These are phyloP conservation scores for Drosophila hydei DNA, from an alignment of 1,140 invertebrate species.

Conservation along the genomic window DNA sequence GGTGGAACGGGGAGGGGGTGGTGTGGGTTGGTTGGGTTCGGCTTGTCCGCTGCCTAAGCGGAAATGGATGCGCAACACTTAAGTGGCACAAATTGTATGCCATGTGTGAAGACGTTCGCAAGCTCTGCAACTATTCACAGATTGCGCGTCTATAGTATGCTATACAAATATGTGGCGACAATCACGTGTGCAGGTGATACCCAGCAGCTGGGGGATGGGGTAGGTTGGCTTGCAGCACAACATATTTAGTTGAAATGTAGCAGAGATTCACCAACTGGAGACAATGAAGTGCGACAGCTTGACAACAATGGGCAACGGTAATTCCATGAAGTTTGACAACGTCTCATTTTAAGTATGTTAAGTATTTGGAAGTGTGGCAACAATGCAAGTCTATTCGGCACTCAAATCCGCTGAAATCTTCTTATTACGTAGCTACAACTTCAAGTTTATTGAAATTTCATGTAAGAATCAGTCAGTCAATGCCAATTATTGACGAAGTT, in stretches of 20 bases:
- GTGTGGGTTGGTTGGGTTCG: neutral
- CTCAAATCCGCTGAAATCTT: neutral
- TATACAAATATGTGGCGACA: neutral
- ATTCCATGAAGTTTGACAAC: neutral
- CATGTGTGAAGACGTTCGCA: conserved; percentile 53
- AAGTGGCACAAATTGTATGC: conserved; percentile 78
- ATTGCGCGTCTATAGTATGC: conserved; percentile 1
- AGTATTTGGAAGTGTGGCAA: neutral
- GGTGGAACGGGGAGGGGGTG: neutral
- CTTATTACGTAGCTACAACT: no score
- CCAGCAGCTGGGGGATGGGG: neutral
- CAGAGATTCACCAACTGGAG: conserved; percentile 15
- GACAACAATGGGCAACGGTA: no score
- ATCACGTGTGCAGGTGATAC: conserved; percentile 33
- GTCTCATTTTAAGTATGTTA: neutral
- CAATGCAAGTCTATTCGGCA: neutral
- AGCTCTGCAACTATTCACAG: conserved; percentile 23
- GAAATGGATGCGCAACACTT: conserved; percentile 80
- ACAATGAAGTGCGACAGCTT: neutral
- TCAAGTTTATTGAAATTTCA: no score
- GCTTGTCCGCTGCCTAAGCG: conserved; percentile 56
- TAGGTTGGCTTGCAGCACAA: neutral
- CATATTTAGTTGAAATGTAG: neutral
- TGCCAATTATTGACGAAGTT: no score
- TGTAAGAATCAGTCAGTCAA: no score